Conservation (phyloP, 2,797 vertebrate species). For the Parauchenoglanis ngamensis region DNA sequence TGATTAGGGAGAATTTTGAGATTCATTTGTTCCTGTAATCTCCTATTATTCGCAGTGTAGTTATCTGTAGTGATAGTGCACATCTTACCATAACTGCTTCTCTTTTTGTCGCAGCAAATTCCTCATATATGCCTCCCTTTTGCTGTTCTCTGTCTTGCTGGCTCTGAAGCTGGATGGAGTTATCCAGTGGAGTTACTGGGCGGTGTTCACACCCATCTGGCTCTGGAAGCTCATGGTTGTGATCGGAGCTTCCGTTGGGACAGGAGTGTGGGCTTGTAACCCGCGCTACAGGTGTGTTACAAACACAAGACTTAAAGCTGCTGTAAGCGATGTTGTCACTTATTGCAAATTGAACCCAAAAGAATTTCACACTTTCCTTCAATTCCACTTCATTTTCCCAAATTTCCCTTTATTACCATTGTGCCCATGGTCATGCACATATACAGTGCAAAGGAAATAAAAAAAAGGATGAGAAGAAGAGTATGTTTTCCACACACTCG, state of each 20-base stretch:
- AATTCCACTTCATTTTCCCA: not conserved
- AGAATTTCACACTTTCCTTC: too few relatives aligned
- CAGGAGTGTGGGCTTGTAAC: slow-evolving; percentile 95
- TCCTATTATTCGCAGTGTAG: not conserved
- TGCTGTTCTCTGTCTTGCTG: slow-evolving; percentile 95
- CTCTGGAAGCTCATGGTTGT: slow-evolving; percentile 98
- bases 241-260: slow-evolving; percentile 91
- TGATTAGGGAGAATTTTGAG: not conserved
- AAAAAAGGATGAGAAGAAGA: not conserved
- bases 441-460: not conserved
- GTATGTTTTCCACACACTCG: not conserved
- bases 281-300: slow-evolving; percentile 89
- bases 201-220: slow-evolving; percentile 96
- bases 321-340: not conserved
- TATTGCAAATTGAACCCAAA: not conserved
- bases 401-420: not conserved
- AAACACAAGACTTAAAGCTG: not conserved
- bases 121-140: slow-evolving; percentile 94
- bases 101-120: slow-evolving; percentile 83
- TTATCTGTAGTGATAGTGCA: not conserved
- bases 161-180: slow-evolving; percentile 91
- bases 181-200: slow-evolving; percentile 98
- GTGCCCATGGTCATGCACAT: not conserved
- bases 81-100: not conserved
- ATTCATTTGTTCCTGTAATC: not conserved